These are phyloP conservation scores for Sitodiplosis mosellana DNA, from an alignment of 1,140 invertebrate genomes.

Conservation along the genomic window DNA sequence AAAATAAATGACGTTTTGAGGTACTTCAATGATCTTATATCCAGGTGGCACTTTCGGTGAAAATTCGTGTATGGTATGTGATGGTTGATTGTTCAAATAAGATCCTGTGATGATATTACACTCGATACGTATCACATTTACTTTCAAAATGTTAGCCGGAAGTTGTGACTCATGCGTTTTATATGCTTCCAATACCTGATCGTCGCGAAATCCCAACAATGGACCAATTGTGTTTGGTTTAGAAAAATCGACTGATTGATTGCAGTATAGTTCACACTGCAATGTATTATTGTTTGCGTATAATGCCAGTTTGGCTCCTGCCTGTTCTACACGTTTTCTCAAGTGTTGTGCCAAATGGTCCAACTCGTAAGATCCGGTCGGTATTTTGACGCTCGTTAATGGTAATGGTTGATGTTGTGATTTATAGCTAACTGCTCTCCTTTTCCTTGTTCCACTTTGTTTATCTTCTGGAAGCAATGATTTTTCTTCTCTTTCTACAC, in stretches of 20 bases:
- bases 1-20: conserved; percentile 17
- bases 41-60: no score
- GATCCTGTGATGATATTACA: conserved; percentile 12
- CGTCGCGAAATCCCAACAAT: conserved; percentile 8
- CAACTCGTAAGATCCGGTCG: conserved; percentile 20
- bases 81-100: conserved; percentile 12
- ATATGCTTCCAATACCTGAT: conserved; percentile 4
- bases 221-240: no score
- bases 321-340: background rate
- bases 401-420: no score
- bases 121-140: conserved; percentile 10
- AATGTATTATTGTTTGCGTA: no score
- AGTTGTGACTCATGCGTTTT: conserved; percentile 8
- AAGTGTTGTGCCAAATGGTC: conserved; percentile 10
- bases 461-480: no score
- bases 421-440: no score
- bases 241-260: no score
- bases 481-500: no score
- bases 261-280: no score
- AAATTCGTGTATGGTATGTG: no score
- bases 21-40: conserved; percentile 13
- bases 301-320: background rate
- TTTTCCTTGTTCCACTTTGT: no score
- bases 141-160: conserved; percentile 9
- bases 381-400: no score